Evolutionary conservation across 2,888 invertebrate genomes (phyloP), one percentile per base, ranked within the genome.

Genomic region (Agriopis aurantiaria): DNA sequence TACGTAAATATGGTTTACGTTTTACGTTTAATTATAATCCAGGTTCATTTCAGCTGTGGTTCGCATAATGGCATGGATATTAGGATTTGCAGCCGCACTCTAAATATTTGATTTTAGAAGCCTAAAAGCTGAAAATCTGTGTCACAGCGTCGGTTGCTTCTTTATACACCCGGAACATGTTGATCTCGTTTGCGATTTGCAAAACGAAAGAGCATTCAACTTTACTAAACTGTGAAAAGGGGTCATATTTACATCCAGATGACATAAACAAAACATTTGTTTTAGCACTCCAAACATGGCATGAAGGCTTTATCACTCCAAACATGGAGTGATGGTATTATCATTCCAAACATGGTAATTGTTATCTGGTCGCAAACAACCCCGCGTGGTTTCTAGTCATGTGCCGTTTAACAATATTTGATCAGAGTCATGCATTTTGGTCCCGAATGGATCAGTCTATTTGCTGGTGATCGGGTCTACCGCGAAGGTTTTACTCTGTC

Each of bases 321-420:
- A 61, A 61, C 61, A 61, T 11, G 61, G 61, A 51, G 61, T 61
- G 61, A 61, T 43, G 61, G 61, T 43, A 43, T 61, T 61, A 61
- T 43, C 53, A 62, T n/a, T 59, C 48, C 55, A 51, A 53, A 73
- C 65, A 70, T 52, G n/a, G 61, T 23, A 64, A 68, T 51, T 56
- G 66, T 79, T 83, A 86, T 86, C 85, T 69, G 68, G 73, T 57
- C 53, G 40, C 75, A 86, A 86, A 87, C 77, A 84, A 69, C 66
- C 75, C 71, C 75, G 70, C 68, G 74, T 76, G 72, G 75, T 57
- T 78, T 78, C 77, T 70, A 85, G 86, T 89, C 89, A 89, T 88
- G 87, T 88, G 89, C 83, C 64, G 64, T 65, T 65, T 68, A 70
- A 81, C 77, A 87, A 85, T 89, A 86, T 87, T 89, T 87, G 81